Evolutionary conservation across 2,113 vertebrate species (phyloP), one percentile per base, ranked within the genome.

Genomic region (Anas platyrhynchos): DNA sequence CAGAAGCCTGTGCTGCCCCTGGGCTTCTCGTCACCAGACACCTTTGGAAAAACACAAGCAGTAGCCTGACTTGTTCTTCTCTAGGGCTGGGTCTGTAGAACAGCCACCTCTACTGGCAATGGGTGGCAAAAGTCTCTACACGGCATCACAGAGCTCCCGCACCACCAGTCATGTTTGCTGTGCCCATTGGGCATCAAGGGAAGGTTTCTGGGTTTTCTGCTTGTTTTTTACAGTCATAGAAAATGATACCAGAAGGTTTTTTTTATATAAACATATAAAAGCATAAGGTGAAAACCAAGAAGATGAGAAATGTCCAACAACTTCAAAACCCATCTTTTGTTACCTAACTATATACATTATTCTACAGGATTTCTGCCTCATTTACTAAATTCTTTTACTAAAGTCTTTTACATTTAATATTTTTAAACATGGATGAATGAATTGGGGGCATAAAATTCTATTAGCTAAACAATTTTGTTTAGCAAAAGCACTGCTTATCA

Each of bases 131-230:
- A 16, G 55, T 59, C 43, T 82, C 54, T 44, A n/a, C 32, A 22
- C n/a, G 1, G 3, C 68, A 12, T 11, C 16, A 22, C n/a, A 11
- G 7, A 16, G 31, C 21, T 58, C 13, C 13, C 0, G 3, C 11
- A 34, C 18, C 14, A 13, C 12, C 29, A 15, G 43, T 2, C 6
- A 76, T 22, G 34, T 21, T 7, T 32, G 12, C 10, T 1, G 0
- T 52, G 73, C 23, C 56, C 2, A 0, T 1, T 31, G 16, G 27
- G 17, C 1, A 3, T 3, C 22, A 68, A 10, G 29, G 11, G 9
- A 61, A 52, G 0, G 0, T 29, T 88, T 62, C 61, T 38, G 25
- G 5, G 16, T 9, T 5, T 90, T 61, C 71, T 38, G 17, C 4
- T 13, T 13, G 8, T 3, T 43, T n/a, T 6, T 65, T n/a, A 44